Base-by-base conservation (phyloP, 92 coral and sea anemone genomes). In the Pocillopora grandis region DNA sequence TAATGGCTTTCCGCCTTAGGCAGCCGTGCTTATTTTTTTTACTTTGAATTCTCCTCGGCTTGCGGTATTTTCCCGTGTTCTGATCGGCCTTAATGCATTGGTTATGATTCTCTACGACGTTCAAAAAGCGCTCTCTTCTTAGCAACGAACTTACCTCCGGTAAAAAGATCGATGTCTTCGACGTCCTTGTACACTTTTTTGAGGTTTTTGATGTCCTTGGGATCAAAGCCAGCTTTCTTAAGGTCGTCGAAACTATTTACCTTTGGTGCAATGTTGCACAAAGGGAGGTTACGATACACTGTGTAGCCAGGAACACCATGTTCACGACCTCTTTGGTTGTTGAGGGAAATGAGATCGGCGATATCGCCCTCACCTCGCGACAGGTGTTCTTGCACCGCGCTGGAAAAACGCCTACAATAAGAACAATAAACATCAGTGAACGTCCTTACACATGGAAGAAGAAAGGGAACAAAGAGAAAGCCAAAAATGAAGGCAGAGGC, bases 131-230 rank as follows among this genome's bases (percentile, higher is more conserved):
- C 52, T 42, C 52, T 42, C 52, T 42, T 42, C 4, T 3, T 42
- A 42, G 52, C 0, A 27, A 42, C 33, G 52, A 17, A 71, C 74
- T 77, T 67, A 48, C 97, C 98, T 70, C 89, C 94, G 76, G 89
- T 92, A 89, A 93, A 96, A 5, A 94, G 82, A 55, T 94, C 98
- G 3, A 95, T 80, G 72, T 85, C 78, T 14, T 91, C 89, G 15
- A 76, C 76, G 2, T 12, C 1, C 0, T 52, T 78, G 65, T 69
- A 90, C 9, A 48, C 15, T 20, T 27, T 23, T 15, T 59, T 27
- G 0, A 90, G 48, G 55, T 56, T 63, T 1, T 31, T n/a, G 0
- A 35, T 20, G 55, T 65, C 72, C 21, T 72, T 74, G 16, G 58
- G 35, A 58, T 57, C 21, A 66, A 76, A 71, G n/a, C 77, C 72